A percentile compares a stretch with the other conserved stretches of the same genome.
phyloP scores from a whole-genome alignment of 2,113 vertebrate species.

The Motacilla alba region DNA sequence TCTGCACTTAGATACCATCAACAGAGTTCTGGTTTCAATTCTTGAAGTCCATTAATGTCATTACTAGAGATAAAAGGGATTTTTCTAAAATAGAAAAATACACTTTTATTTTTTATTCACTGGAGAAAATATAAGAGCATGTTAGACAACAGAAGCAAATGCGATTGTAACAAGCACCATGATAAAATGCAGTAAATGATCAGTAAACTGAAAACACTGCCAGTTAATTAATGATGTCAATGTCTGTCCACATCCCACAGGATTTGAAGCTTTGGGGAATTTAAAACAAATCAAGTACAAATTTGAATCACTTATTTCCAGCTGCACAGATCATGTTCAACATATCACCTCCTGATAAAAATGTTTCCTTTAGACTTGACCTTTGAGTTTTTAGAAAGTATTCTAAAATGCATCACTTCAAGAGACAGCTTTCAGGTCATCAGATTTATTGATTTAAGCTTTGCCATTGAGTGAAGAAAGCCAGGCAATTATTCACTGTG shows the following conservation, averaged over 20 bases:
- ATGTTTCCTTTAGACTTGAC: neutral
- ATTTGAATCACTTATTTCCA: neutral
- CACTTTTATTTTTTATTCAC: neutral
- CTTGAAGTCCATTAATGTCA: neutral
- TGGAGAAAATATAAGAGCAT: neutral
- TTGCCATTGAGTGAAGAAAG: neutral
- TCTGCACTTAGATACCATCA: neutral
- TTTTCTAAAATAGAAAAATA: neutral
- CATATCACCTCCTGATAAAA: neutral
- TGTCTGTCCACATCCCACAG: neutral
- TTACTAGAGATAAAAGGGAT: neutral
- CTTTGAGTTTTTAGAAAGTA: neutral
- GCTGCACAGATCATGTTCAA: neutral
- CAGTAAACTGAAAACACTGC: neutral
- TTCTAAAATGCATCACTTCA: neutral
- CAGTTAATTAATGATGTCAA: neutral
- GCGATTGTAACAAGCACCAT: neutral
- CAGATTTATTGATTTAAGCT: conserved; percentile 18
- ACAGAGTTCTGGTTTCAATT: neutral
- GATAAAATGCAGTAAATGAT: neutral
- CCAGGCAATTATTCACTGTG: neutral
- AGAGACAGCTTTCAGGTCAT: neutral
- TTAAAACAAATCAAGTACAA: neutral
- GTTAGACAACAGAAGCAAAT: neutral
- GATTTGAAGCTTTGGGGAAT: neutral